A percentile compares a stretch with the other conserved stretches of the same genome.
Conservation (phyloP, 2,888 invertebrate species). For the Ecdyonurus torrentis region DNA sequence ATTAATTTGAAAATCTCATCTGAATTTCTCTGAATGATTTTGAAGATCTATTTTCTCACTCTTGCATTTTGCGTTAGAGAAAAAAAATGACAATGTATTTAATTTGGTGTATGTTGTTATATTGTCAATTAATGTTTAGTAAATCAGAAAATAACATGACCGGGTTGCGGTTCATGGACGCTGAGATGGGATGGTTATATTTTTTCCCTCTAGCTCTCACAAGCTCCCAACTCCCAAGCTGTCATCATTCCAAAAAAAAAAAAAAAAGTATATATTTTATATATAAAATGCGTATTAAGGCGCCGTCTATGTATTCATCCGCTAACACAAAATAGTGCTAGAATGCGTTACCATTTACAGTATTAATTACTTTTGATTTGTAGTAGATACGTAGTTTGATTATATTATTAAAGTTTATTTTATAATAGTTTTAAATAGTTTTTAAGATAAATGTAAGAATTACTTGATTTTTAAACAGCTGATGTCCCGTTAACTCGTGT, state of each 20-base stretch:
- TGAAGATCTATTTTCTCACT: too few relatives aligned
- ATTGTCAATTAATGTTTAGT: too few relatives aligned
- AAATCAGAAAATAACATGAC: neutral
- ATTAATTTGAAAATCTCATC: too few relatives aligned
- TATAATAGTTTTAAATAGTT: neutral
- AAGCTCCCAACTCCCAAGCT: neutral
- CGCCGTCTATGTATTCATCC: neutral
- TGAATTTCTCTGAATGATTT: too few relatives aligned
- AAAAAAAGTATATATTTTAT: too few relatives aligned
- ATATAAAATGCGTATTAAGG: neutral
- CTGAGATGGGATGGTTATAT: neutral
- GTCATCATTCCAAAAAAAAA: neutral
- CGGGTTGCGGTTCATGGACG: neutral
- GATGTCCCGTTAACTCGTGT: conserved; percentile 13
- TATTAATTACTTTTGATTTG: neutral
- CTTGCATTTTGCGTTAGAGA: too few relatives aligned
- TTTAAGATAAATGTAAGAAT: neutral
- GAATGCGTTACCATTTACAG: neutral
- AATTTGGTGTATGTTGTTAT: too few relatives aligned
- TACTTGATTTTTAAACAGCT: conserved; percentile 11
- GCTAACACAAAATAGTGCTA: neutral
- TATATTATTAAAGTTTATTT: too few relatives aligned
- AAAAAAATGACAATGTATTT: too few relatives aligned
- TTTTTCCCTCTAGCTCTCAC: neutral
- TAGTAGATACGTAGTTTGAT: too few relatives aligned